Base-by-base conservation (phyloP, 2,797 vertebrate species). In the Coracias cyanogaster region DNA sequence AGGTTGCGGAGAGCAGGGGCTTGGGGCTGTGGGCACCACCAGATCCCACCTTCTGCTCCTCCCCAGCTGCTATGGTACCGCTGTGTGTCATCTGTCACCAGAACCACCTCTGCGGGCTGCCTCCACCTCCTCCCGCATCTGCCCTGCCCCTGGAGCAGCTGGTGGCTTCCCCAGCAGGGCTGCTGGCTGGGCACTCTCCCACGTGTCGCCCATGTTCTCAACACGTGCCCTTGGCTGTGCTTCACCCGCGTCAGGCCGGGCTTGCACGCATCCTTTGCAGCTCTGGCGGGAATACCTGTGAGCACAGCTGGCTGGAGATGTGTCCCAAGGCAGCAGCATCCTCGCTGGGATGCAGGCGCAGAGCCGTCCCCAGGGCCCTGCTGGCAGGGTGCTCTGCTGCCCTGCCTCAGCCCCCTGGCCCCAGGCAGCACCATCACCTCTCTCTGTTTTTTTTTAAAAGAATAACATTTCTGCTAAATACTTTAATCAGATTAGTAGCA, bases 381-480 rank as follows among this genome's bases (percentile, higher is more conserved):
- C 29, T 1, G 1, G n/a, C 1, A 0, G 64, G 78, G 46, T 58
- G 81, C 58, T 82, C 12, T 9, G 46, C 43, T 55, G 52, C 71
- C 66, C 80, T 37, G 55, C 65, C 83, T 77, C 2, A 0, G 49
- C 43, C 45, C 90, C 84, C 55, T 3, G 6, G 90, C 93, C 93
- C 64, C 66, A 82, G 94, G 96, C 96, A 96, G 60, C 69, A 58
- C 81, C n/a, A 5, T 78, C 92, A 91, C 91, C 91, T 91, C 60
- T 71, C 81, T 95, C 82, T 95, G 93, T 51, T 78, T 89, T 96
- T 95, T 97, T 97, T 94, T 81, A 2, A 91, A 97, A 97, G 96
- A 97, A 98, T 98, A 97, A 98, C 98, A 98, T 98, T 98, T 98
- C 97, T 96, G 98, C 97, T 95, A 97, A 97, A 97, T 97, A 97